Percentiles rank a stretch among this genome's conserved stretches.
These are phyloP conservation scores for Lithophane ornitopus DNA, from an alignment of 2,888 invertebrate species.

Conservation along the genomic window DNA sequence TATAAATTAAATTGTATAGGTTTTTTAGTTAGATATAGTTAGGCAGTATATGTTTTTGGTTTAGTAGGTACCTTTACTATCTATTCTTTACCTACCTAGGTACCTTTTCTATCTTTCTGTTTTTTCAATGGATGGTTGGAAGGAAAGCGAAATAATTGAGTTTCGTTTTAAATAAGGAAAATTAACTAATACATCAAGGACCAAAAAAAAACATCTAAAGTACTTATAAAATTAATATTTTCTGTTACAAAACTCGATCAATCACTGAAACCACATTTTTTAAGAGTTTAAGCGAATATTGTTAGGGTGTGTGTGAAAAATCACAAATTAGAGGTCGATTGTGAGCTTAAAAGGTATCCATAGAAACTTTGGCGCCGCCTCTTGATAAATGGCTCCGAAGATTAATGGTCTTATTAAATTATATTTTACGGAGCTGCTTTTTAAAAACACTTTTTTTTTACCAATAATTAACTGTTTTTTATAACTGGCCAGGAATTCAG, in stretches of 20 bases:
- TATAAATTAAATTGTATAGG: neutral
- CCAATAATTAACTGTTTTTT: neutral
- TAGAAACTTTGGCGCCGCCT: constrained; percentile 74
- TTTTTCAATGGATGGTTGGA: neutral
- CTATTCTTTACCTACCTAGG: neutral
- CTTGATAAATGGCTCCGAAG: constrained; percentile 65
- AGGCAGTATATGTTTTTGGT: neutral
- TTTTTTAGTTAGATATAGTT: neutral
- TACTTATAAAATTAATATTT: neutral
- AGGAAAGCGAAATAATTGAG: neutral
- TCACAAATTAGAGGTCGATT: constrained; percentile 85
- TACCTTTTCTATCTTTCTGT: neutral
- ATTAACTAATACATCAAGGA: neutral
- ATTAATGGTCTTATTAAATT: constrained; percentile 59
- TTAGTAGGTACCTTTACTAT: neutral
- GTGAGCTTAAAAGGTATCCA: constrained; percentile 67
- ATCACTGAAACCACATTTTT: constrained; percentile 60
- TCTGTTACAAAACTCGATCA: constrained; percentile 36
- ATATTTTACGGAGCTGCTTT: constrained; percentile 42
- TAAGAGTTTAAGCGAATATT: constrained; percentile 54
- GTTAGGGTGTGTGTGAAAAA: constrained; percentile 86
- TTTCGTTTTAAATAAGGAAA: neutral
- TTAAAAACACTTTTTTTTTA: constrained; percentile 12
- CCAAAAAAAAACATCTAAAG: neutral
- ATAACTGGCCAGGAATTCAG: neutral